Percentiles rank a stretch among this genome's conserved stretches.
These are phyloP conservation scores for Intellagama lesueurii DNA, from an alignment of 2,797 vertebrate genomes.

Conservation along the genomic window DNA sequence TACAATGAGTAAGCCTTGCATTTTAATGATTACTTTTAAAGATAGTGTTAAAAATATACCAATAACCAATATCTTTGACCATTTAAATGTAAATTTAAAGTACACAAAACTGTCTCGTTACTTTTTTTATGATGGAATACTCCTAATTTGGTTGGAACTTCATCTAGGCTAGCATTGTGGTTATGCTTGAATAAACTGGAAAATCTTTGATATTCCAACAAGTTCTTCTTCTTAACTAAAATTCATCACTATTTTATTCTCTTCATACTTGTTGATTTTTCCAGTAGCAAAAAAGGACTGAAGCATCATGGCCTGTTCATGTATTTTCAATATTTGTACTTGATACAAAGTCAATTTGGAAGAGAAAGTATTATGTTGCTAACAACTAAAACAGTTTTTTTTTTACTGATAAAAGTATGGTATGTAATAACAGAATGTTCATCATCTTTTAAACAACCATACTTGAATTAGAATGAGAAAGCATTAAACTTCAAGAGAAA, in stretches of 20 bases:
- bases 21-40: not conserved
- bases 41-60: not conserved
- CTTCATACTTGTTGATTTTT: constrained; percentile 30
- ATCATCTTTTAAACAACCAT: constrained; percentile 42
- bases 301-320: constrained; percentile 24
- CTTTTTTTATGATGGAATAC: not conserved
- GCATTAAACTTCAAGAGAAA: constrained; percentile 29
- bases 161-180: not conserved
- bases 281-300: constrained; percentile 29
- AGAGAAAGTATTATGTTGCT: constrained; percentile 9
- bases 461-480: constrained; percentile 41
- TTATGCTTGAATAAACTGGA: constrained; percentile 33
- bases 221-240: constrained; percentile 39
- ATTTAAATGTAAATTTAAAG: not conserved
- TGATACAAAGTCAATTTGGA: not conserved
- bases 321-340: constrained; percentile 29
- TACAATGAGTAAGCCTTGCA: not conserved
- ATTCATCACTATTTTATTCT: constrained; percentile 47
- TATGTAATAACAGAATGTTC: not conserved
- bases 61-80: not conserved
- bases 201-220: constrained; percentile 32
- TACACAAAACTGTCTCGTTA: not conserved
- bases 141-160: not conserved
- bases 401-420: not conserved
- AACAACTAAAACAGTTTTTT: constrained; percentile 22